Percentiles rank a stretch among this genome's conserved stretches.
phyloP scores from a whole-genome alignment of 1,140 invertebrate species.

The Geopemphigus sp. region DNA sequence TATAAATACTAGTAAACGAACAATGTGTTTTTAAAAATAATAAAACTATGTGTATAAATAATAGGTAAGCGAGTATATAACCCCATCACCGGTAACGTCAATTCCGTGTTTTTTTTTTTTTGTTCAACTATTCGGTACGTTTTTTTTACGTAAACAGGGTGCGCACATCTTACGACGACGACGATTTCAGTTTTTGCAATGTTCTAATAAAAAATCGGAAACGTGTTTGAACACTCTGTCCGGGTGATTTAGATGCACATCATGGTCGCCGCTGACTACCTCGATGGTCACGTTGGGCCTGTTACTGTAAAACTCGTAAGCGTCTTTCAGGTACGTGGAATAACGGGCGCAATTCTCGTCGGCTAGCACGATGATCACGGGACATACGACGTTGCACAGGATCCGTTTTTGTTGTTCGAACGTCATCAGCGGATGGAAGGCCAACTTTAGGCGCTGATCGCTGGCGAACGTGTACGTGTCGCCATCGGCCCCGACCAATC shows the following conservation, averaged over 20 bases:
- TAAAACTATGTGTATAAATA: no score
- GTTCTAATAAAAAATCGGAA: slow-evolving; percentile 55
- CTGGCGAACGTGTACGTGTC: slow-evolving; percentile 54
- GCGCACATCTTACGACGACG: not conserved
- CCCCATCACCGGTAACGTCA: no score
- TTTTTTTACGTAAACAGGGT: not conserved
- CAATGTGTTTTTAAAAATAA: no score
- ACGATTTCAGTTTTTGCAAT: not conserved
- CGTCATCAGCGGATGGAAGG: slow-evolving; percentile 51
- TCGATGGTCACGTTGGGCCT: slow-evolving; percentile 54
- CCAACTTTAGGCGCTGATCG: slow-evolving; percentile 55
- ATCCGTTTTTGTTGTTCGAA: slow-evolving; percentile 51
- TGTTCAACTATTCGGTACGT: no score
- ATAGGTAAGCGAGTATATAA: no score
- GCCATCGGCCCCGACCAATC: slow-evolving; percentile 58
- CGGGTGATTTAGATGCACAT: slow-evolving; percentile 65
- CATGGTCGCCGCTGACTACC: slow-evolving; percentile 63
- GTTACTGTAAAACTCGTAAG: slow-evolving; percentile 47
- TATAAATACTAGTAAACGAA: no score
- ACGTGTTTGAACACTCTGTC: slow-evolving; percentile 58
- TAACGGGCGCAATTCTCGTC: slow-evolving; percentile 48
- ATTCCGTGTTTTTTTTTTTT: no score
- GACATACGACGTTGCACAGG: slow-evolving; percentile 51
- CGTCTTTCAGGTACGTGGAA: slow-evolving; percentile 52
- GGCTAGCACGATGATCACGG: slow-evolving; percentile 55